Percentiles rank a stretch among this genome's conserved stretches.
Conservation (phyloP, 2,888 invertebrate genomes). For the Stenotaenia linearis region DNA sequence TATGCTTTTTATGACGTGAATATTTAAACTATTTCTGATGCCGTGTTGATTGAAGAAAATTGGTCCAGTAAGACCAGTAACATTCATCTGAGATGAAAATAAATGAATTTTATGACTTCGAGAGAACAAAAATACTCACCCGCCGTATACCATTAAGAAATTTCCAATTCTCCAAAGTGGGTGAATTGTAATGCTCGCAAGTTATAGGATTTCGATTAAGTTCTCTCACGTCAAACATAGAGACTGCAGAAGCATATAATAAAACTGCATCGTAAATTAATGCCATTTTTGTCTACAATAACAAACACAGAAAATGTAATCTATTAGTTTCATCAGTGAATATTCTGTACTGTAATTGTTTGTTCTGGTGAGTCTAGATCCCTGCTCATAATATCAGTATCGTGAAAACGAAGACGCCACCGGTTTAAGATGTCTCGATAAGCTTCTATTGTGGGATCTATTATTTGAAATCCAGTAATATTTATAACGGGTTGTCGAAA, state of each 20-base stretch:
- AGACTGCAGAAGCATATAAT: constrained; percentile 48
- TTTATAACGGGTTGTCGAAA: constrained; percentile 35
- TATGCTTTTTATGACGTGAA: constrained; percentile 46
- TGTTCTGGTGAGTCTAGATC: neutral
- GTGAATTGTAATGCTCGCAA: neutral
- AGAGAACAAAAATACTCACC: too few relatives aligned
- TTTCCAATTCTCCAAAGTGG: neutral
- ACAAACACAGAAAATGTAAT: too few relatives aligned
- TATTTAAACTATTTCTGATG: constrained; percentile 81
- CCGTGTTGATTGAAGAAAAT: constrained; percentile 87
- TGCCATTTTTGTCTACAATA: constrained; percentile 50
- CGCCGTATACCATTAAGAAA: neutral
- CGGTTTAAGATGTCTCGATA: neutral
- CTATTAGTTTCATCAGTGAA: too few relatives aligned
- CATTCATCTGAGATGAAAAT: constrained; percentile 64
- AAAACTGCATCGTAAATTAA: constrained; percentile 50
- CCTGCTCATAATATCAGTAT: neutral
- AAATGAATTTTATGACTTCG: too few relatives aligned
- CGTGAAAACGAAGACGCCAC: neutral
- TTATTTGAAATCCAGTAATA: constrained; percentile 37
- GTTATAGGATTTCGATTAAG: constrained; percentile 55
- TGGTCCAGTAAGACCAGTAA: constrained; percentile 85
- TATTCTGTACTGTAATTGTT: neutral
- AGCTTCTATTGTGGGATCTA: constrained; percentile 33
- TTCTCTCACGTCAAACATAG: constrained; percentile 53